These are phyloP conservation scores for Neoaliturus tenellus DNA, from an alignment of 2,888 invertebrate genomes.

Conservation along the genomic window DNA sequence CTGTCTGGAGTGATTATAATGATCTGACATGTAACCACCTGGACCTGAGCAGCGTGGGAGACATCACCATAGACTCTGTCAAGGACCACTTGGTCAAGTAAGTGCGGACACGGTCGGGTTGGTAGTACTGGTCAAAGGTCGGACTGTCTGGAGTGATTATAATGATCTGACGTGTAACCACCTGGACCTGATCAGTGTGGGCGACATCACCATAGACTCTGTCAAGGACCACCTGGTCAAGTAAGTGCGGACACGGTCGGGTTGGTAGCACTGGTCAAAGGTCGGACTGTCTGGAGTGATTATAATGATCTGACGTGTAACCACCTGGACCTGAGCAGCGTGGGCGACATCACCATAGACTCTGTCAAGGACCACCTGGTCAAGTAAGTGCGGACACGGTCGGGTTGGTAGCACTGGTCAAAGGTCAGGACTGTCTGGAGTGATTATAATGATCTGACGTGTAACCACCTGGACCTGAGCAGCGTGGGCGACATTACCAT, in stretches of 20 bases:
- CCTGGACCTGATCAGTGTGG: conserved; percentile 76
- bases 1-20: too few relatives aligned
- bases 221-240: conserved; percentile 87
- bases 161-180: conserved; percentile 29
- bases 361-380: conserved; percentile 92
- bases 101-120: too few relatives aligned
- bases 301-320: conserved; percentile 58
- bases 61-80: too few relatives aligned
- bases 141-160: too few relatives aligned
- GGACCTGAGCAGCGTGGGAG: too few relatives aligned
- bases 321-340: conserved; percentile 73
- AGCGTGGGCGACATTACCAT: conserved; percentile 98
- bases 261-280: neutral
- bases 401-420: conserved; percentile 41
- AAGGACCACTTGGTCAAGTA: too few relatives aligned
- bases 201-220: conserved; percentile 96
- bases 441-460: conserved; percentile 73
- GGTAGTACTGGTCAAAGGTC: too few relatives aligned
- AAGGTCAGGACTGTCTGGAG: too few relatives aligned
- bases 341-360: conserved; percentile 95
- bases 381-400: conserved; percentile 61
- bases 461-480: too few relatives aligned
- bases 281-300: too few relatives aligned
- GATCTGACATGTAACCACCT: too few relatives aligned
- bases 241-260: conserved; percentile 59